These are phyloP conservation scores for Athene noctua DNA, from an alignment of 2,113 vertebrate species.

Conservation along the genomic window DNA sequence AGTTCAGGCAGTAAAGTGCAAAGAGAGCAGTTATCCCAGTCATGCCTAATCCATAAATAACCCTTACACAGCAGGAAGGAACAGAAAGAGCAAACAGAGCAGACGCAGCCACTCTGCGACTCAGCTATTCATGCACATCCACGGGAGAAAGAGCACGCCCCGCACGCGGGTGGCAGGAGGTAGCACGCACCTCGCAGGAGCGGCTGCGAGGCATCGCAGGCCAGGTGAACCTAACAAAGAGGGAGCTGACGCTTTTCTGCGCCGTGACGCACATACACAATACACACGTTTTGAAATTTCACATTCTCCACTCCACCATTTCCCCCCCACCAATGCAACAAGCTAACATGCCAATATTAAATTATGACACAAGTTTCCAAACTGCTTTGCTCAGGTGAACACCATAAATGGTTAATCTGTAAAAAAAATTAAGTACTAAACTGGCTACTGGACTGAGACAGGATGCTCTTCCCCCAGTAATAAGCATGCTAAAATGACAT, in stretches of 20 bases:
- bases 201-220: background rate
- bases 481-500: background rate
- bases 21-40: background rate
- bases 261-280: rapidly evolving
- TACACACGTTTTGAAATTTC: background rate
- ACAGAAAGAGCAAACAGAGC: background rate
- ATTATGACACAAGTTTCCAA: background rate
- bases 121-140: background rate
- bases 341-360: background rate
- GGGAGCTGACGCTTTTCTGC: background rate
- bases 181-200: background rate
- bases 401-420: background rate
- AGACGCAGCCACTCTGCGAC: background rate
- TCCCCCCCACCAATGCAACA: background rate
- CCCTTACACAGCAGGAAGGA: background rate
- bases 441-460: background rate
- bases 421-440: background rate
- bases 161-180: rapidly evolving
- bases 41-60: background rate
- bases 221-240: background rate
- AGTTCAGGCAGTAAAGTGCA: conserved; percentile 72
- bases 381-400: background rate
- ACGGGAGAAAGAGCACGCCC: background rate
- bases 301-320: background rate
- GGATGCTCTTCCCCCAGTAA: background rate